These are phyloP conservation scores for Limosa lapponica DNA, from an alignment of 2,797 vertebrate species.

Conservation along the genomic window DNA sequence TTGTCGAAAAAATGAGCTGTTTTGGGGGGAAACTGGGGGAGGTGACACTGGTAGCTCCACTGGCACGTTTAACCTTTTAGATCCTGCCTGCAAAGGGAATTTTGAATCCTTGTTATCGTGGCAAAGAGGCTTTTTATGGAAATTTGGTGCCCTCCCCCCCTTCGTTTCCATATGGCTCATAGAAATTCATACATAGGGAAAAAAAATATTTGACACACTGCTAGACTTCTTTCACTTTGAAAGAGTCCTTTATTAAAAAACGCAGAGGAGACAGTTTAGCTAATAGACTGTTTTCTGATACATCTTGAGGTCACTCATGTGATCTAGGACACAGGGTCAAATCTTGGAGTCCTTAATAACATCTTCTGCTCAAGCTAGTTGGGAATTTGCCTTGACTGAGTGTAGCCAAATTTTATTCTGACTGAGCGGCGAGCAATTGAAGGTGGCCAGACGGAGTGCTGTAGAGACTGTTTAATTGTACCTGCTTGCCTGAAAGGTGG, in stretches of 20 bases:
- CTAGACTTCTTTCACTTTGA: slow-evolving; percentile 21
- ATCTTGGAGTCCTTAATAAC: neutral
- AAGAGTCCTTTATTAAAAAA: neutral
- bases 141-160: neutral
- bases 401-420: neutral
- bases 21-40: neutral
- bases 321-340: neutral
- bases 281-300: slow-evolving; percentile 38
- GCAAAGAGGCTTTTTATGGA: neutral
- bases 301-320: neutral
- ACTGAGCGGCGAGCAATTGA: neutral
- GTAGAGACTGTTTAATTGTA: neutral
- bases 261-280: slow-evolving; percentile 15
- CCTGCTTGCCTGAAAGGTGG: neutral
- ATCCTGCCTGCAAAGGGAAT: neutral
- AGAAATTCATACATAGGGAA: neutral
- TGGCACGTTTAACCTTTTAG: neutral
- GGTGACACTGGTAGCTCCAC: neutral
- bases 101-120: neutral
- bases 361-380: neutral
- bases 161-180: slow-evolving; percentile 11
- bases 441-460: neutral
- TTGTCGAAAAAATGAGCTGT: slow-evolving; percentile 38
- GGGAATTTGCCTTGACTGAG: neutral
- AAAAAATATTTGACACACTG: neutral